Evolutionary conservation across 2,888 invertebrate species (phyloP), one percentile per base, ranked within the genome.

Genomic region (Eupithecia dodoneata): DNA sequence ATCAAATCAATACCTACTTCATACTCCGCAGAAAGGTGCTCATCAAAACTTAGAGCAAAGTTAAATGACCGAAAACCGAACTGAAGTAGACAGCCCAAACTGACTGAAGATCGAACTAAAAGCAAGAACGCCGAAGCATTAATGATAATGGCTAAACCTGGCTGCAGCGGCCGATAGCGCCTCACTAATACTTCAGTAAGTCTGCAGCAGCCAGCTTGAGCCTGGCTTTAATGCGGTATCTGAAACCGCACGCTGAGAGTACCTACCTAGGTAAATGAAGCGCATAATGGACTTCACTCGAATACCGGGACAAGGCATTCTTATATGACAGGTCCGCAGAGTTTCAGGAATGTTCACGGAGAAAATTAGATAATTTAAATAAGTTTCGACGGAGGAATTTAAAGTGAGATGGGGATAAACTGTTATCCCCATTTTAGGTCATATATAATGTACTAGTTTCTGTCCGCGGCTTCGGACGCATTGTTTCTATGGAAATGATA

Each of bases 131-230:
- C 80, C 78, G 79, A 75, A 76, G 79, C 79, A 74, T 80, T 80
- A 76, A 70, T 75, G 81, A 80, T 80, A 82, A 79, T 75, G 70
- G 73, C 72, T 76, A 78, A 80, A 78, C 72, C 77, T 69, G 63
- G 72, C 78, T 75, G 79, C 76, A 67, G 80, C 80, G 79, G 76
- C 79, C 72, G 89, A 89, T 89, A 89, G 86, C 84, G 84, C 82
- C 80, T 76, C 81, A 81, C 86, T 89, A 89, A 89, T 89, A 87
- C 88, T 87, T 85, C 81, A 85, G 86, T 89, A 88, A 89, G 88
- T 87, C 87, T 85, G 85, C 80, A 78, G 77, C 83, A 83, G 84
- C 67, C 82, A 82, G 83, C 86, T 77, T 80, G 83, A 79, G 83
- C 80, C 81, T 79, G 85, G 84, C 85, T 87, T 85, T 83, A 83